Evolutionary conservation across 1,140 invertebrate species (phyloP), one percentile per base, ranked within the genome.

Genomic region (Homalodisca vitripennis): DNA sequence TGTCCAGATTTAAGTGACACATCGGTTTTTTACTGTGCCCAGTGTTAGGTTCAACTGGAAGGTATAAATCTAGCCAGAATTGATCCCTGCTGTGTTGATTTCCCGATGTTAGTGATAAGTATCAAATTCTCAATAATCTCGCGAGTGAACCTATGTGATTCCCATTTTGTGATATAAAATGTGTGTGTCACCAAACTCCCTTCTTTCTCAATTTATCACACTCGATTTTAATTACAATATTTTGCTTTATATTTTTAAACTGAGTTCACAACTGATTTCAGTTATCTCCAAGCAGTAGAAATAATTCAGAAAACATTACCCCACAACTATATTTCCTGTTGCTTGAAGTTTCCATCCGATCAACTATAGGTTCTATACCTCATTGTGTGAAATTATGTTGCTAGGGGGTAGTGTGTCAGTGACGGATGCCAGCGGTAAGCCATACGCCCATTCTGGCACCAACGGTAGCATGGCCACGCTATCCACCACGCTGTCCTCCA

Each of bases 381-480:
- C 17, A 41, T 41, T 10, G 17, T 41, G 3, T 51, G 48, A 77
- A 41, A 41, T 17, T 10, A 41, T 41, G 34, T 41, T 41, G 34
- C 17, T 41, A 41, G 17, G 87, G 69, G 78, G 78, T 17, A 79
- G 78, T 30, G 87, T 92, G 73, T 91, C 91, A 51, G 89, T 93
- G 84, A 93, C 91, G 1, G 89, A 91, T 75, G 88, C 90, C 14
- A 92, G 90, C 29, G 91, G 90, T 1, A 92, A 91, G 76, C 91
- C 91, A 0, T 92, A 92, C 78, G 26, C 71, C 0, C 30, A 73
- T 17, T 78, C 2, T 1, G 86, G 87, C 57, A 86, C 88, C 0
- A 92, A 92, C 74, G 91, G 90, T 27, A 91, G 89, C 72, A 88
- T 91, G 75, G 87, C 85, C 2, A 89, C 89, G 3, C 87, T 87